Conservation (phyloP, 92 coral and sea anemone genomes). For the Porites divaricata region DNA sequence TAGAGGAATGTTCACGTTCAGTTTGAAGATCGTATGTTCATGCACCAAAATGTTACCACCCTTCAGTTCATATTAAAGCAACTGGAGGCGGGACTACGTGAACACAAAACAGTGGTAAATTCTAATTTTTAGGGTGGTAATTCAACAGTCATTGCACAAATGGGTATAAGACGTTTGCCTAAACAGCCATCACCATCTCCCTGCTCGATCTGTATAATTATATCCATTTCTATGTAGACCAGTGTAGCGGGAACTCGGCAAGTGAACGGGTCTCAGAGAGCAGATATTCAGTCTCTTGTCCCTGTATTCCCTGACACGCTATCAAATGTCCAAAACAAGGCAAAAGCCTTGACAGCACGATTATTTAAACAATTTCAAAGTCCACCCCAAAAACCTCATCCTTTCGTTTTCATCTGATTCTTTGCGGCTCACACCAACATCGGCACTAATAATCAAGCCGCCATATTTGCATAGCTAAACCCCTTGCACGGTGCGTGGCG, state of each 20-base stretch:
- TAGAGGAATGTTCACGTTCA: no score
- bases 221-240: background rate
- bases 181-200: background rate
- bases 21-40: no score
- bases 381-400: background rate
- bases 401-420: conserved; percentile 28
- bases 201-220: background rate
- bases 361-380: background rate
- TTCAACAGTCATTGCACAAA: background rate
- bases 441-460: conserved; percentile 9
- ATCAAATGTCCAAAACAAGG: no score
- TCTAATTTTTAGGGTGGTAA: background rate
- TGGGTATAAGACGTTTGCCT: background rate
- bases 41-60: background rate
- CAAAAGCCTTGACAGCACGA: background rate
- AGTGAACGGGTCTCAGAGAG: background rate
- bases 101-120: background rate
- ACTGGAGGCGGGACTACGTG: background rate
- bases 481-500: conserved; percentile 12
- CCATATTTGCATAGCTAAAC: conserved; percentile 46
- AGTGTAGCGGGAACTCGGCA: background rate
- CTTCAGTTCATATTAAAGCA: background rate
- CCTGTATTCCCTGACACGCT: background rate
- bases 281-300: background rate
- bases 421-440: conserved; percentile 1